Conservation (phyloP, 2,797 vertebrate genomes). For the Sorex maritimensis region DNA sequence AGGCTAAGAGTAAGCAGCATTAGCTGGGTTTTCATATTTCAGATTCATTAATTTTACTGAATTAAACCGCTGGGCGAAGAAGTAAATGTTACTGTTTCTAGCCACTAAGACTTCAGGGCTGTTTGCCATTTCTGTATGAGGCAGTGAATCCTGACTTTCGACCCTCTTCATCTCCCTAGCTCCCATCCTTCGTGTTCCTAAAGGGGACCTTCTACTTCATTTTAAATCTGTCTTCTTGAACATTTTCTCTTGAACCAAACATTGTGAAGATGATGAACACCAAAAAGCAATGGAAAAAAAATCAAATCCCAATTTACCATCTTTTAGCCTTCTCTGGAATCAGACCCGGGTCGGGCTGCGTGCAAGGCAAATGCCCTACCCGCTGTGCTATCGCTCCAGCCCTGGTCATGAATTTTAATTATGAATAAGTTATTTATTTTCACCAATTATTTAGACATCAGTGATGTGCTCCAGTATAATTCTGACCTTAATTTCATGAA, state of each 20-base stretch:
- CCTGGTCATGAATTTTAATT: too few species aligned
- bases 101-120: neutral
- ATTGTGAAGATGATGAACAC: slow-evolving; percentile 8
- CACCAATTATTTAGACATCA: too few species aligned
- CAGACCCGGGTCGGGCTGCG: too few species aligned
- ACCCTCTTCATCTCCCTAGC: neutral
- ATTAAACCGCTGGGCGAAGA: neutral
- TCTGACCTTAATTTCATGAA: too few species aligned
- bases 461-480: too few species aligned
- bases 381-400: too few species aligned
- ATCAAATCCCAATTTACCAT: neutral
- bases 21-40: neutral
- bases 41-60: neutral
- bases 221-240: slow-evolving; percentile 1
- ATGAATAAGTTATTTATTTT: too few species aligned
- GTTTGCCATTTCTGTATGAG: neutral
- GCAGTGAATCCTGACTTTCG: neutral
- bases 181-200: neutral
- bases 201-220: neutral
- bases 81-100: neutral
- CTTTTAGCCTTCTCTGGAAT: neutral
- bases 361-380: too few species aligned
- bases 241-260: neutral
- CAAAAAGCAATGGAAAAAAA: slow-evolving; percentile 9
- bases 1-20: neutral